These are phyloP conservation scores for Philhelius pedissequus DNA, from an alignment of 2,888 invertebrate species.

Conservation along the genomic window DNA sequence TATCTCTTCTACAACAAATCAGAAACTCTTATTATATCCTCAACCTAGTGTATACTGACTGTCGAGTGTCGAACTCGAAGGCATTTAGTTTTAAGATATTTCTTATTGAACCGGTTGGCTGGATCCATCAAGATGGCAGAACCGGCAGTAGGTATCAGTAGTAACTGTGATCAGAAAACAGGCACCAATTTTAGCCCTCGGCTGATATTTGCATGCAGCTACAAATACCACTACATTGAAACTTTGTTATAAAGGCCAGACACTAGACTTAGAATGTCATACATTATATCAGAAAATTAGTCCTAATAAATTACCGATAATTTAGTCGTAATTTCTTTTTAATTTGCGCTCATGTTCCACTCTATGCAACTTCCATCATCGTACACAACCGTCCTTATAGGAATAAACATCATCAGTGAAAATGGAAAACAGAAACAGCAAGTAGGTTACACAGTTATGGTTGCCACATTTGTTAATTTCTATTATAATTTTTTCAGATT, in stretches of 20 bases:
- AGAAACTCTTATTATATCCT: not conserved
- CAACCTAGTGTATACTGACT: not conserved
- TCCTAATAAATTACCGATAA: conserved; percentile 68
- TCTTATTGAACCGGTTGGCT: conserved; percentile 48
- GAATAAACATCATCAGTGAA: not conserved
- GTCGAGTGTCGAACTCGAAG: not conserved
- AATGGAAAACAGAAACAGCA: not conserved
- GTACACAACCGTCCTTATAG: no score
- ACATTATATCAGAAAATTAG: conserved; percentile 68
- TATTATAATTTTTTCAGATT: no score
- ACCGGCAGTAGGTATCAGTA: no score
- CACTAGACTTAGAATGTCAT: conserved; percentile 66
- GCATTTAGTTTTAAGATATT: conserved; percentile 36
- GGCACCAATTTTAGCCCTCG: conserved; percentile 32
- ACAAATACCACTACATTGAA: not conserved
- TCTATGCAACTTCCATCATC: not conserved
- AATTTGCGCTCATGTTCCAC: conserved; percentile 62
- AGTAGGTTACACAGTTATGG: no score
- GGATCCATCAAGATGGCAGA: conserved; percentile 27
- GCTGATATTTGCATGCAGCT: conserved; percentile 35
- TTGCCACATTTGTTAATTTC: no score
- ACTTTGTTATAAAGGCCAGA: conserved; percentile 52
- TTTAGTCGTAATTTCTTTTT: conserved; percentile 67
- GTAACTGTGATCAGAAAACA: conserved; percentile 12
- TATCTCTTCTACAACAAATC: not conserved